Base-by-base conservation (phyloP, 1,140 invertebrate genomes). In the Acyrthosiphon pisum region DNA sequence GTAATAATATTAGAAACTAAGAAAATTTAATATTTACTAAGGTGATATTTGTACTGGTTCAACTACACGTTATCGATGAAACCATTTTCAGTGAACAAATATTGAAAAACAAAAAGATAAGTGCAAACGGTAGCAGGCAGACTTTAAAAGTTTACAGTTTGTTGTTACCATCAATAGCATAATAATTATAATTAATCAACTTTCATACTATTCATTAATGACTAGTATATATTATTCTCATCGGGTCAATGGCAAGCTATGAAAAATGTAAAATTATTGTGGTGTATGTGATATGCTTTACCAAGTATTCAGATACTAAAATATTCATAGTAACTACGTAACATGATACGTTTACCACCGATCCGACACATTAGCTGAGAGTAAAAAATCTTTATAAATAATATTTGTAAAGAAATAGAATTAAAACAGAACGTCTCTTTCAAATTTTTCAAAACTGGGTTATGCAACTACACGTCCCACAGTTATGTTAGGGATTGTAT, bases 201-300 rank as follows among this genome's bases (percentile, higher is more conserved):
- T n/a, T 46, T 76, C n/a, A 91, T 91, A 91, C 37, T 44, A n/a
- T 44, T 37, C 68, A 83, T 83, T 83, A 76, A 81, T 92, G 90
- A 92, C 90, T 92, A 92, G 90, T 83, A 91, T 50, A 48, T 46
- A 48, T 50, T 92, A 91, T 83, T 50, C 30, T 50, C 23, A 92
- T 26, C 41, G 46, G 26, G 26, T 83, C 46, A 91, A 91, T 91
- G 90, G n/a, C 90, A 91, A 91, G 81, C n/a, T 91, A 48, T 20
- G 35, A 48, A 44, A 48, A n/a, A 23, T 76, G 56, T 83, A 83
- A 50, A 83, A 76, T 83, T 9, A 6, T n/a, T 6, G 3, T 48
- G 50, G 35, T 6, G 35, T 18, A 46, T 86, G 7, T 26, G 23
- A n/a, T n/a, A 88, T 84, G 46, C 2, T 76, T 53, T 3, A 56